Base-by-base conservation (phyloP, 2,888 invertebrate genomes). In the Apocheima hispidaria region DNA sequence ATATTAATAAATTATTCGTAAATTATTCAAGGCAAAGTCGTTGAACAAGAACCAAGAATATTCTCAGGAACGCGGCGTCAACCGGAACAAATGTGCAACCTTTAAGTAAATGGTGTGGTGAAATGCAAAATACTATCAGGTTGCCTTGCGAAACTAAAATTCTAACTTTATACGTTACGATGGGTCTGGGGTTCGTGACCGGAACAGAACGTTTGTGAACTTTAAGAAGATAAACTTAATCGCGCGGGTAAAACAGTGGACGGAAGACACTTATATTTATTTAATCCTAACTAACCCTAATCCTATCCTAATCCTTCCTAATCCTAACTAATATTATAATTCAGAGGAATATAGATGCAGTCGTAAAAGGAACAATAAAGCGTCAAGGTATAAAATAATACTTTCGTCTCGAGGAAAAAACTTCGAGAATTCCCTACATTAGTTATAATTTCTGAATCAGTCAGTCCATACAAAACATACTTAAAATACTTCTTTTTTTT, bases 71-170 rank as follows among this genome's bases (percentile, higher is more conserved):
- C 7, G 3, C 4, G 2, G 5, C 30, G 12, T 30, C 18, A 30
- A 12, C 18, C 46, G 46, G 46, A 46, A 46, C 46, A 30, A 46
- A 46, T 30, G 30, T 12, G 2, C 49, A 36, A 50, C 50, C 50
- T 50, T 50, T 50, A 14, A 38, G 50, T 38, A 23, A 38, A 26
- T n/a, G 12, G 14, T 18, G 14, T 49, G 35, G 23, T 49, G 49
- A 49, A 49, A 49, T 36, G 35, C 30, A 33, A 21, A 41, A 23
- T 35, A 21, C 35, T 50, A 50, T 33, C 26, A 38, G 49, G 49
- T 33, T 33, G 5, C 36, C 49, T 49, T 49, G 38, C 38, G 50
- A 50, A 50, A 50, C 50, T 12, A 14, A 48, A 26, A 38, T 38
- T 26, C 36, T 50, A 38, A 38, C 36, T 14, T 18, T 9, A 28